A percentile compares a stretch with the other conserved stretches of the same genome.
These are phyloP conservation scores for Myotis brandtii DNA, from an alignment of 2,113 vertebrate species.

Conservation along the genomic window DNA sequence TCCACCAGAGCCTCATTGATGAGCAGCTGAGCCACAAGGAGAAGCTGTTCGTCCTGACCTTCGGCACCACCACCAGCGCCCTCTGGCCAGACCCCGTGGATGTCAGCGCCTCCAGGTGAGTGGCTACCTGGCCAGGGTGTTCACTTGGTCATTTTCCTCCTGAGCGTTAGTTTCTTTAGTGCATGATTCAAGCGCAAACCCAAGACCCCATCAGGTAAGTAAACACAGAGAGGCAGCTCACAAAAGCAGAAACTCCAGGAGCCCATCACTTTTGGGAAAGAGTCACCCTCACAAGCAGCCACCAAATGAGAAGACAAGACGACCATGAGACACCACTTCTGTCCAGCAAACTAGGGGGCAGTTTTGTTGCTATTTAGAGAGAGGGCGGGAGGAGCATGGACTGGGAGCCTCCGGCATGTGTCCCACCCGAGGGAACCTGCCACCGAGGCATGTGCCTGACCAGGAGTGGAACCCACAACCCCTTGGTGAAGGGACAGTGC, in stretches of 20 bases:
- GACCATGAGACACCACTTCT: background rate
- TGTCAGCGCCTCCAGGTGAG: slow-evolving; percentile 84
- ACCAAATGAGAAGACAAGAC: background rate
- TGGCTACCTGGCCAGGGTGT: background rate
- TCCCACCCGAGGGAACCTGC: background rate
- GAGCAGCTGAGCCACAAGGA: slow-evolving; percentile 89
- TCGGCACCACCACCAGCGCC: slow-evolving; percentile 75
- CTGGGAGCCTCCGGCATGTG: background rate
- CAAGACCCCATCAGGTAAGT: background rate
- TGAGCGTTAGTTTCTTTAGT: background rate
- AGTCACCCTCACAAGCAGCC: background rate
- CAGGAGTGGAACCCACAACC: background rate
- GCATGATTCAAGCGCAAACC: background rate
- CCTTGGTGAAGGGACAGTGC: background rate
- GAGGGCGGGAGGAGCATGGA: background rate
- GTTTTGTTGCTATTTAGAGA: background rate
- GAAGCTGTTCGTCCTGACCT: slow-evolving; percentile 86
- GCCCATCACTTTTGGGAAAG: background rate
- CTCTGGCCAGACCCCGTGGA: slow-evolving; percentile 85
- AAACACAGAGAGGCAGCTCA: background rate
- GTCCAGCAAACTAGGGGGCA: background rate
- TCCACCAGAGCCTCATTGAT: slow-evolving; percentile 85
- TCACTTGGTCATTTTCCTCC: background rate
- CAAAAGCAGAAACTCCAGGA: background rate
- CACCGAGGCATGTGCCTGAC: background rate